Base-by-base conservation (phyloP, 1,140 invertebrate species). In the Oryctes rhinoceros region DNA sequence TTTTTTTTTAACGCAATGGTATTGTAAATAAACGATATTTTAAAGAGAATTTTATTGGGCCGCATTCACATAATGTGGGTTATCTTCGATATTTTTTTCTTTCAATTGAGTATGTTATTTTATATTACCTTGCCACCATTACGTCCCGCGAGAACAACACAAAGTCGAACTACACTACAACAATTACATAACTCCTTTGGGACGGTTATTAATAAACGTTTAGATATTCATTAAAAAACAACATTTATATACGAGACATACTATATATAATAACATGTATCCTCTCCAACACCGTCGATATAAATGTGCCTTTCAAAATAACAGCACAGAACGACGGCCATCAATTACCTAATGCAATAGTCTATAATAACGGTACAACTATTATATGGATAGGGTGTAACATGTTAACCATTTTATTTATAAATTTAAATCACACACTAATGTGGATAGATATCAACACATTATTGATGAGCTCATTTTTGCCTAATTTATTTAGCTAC, bases 381-480 rank as follows among this genome's bases (percentile, higher is more conserved):
- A 53, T 53, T 53, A 59, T 15, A 59, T 18, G n/a, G 15, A 18
- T n/a, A 59, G 18, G 15, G 53, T 59, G 53, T 59, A 59, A 15
- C 11, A 53, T 13, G 39, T 44, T 44, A 7, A 44, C 9, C 9
- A 44, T 59, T 59, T 59, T 18, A 59, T 59, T 59, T 59, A 59
- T 18, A 15, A 6, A 44, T 44, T 59, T 59, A 59, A 59, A 59
- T 59, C 53, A 59, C 53, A 71, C 65, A 24, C 20, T 71, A 13
- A 71, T 71, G 35, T 71, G 24, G 65, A 71, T 71, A 71, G 65
- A 71, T 71, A 71, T 71, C 37, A 71, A 71, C 65, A 71, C 65
- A 71, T 71, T 24, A 71, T 71, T 71, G 65, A 71, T 71, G 65
- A 71, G 65, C 65, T 37, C 10, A 15, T 24, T 71, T 71, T 20